These are phyloP conservation scores for Chiroxiphia lanceolata DNA, from an alignment of 2,797 vertebrate genomes.

Conservation along the genomic window DNA sequence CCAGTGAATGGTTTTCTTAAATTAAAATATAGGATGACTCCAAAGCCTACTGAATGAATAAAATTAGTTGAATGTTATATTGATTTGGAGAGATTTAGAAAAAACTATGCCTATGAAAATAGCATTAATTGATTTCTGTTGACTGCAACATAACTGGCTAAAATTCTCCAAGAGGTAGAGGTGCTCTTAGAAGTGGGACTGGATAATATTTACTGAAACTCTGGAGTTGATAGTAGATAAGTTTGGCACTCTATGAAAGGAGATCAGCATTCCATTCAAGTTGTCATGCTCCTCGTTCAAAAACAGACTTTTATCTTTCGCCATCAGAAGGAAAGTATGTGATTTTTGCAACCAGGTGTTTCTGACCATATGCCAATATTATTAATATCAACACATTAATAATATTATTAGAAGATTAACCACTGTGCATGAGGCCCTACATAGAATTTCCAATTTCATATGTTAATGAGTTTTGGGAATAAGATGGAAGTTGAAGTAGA, in stretches of 20 bases:
- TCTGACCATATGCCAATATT: slow-evolving; percentile 55
- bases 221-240: not conserved
- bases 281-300: slow-evolving; percentile 9
- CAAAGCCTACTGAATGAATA: not conserved
- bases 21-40: not conserved
- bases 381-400: slow-evolving; percentile 59
- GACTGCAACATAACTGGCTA: not conserved
- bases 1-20: not conserved
- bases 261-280: slow-evolving; percentile 47
- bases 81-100: not conserved
- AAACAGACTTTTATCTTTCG: slow-evolving; percentile 49
- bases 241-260: slow-evolving; percentile 45
- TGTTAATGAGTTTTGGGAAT: slow-evolving; percentile 23
- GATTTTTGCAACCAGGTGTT: slow-evolving; percentile 53
- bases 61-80: not conserved
- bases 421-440: not conserved
- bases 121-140: not conserved
- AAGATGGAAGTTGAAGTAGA: slow-evolving; percentile 8
- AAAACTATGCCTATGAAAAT: not conserved
- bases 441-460: not conserved
- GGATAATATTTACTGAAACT: slow-evolving; percentile 24
- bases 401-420: slow-evolving; percentile 40
- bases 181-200: slow-evolving; percentile 39
- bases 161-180: not conserved
- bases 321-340: slow-evolving; percentile 13